phyloP scores from a whole-genome alignment of 2,797 vertebrate species.

The Tenualosa thibaudeaui region DNA sequence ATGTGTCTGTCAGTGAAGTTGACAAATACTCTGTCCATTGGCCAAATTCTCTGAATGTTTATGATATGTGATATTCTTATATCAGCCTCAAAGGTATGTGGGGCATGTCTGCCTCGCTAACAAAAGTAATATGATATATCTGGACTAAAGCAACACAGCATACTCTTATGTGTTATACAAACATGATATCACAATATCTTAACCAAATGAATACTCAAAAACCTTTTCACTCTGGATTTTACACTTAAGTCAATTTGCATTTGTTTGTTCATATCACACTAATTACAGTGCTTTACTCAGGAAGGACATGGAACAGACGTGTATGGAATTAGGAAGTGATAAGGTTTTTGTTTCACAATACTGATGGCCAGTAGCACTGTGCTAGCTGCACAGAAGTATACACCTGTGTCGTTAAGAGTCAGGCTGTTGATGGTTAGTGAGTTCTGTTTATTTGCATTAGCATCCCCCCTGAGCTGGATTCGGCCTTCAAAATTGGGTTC shows the following conservation, averaged over 20 bases:
- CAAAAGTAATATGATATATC: not conserved
- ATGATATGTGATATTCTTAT: not conserved
- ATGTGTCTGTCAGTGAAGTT: not conserved
- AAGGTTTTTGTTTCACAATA: not conserved
- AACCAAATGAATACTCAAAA: no score
- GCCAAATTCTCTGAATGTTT: not conserved
- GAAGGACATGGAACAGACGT: not conserved
- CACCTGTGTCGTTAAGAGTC: not conserved
- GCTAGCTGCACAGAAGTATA: conserved; percentile 48
- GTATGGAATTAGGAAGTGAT: not conserved
- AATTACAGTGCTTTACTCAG: not conserved
- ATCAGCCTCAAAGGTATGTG: no score
- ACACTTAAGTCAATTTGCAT: not conserved
- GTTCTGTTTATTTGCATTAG: conserved; percentile 30
- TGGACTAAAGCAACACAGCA: no score
- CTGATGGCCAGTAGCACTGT: conserved; percentile 45
- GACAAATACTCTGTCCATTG: not conserved
- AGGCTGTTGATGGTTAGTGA: conserved; percentile 37
- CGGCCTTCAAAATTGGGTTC: conserved; percentile 23
- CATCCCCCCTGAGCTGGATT: conserved; percentile 39
- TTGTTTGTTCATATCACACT: not conserved
- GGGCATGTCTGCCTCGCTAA: no score
- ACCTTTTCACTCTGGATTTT: no score
- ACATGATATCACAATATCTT: no score
- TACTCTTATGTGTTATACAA: no score